phyloP scores from a whole-genome alignment of 1,140 invertebrate species.

The Pseudoatta argentina region DNA sequence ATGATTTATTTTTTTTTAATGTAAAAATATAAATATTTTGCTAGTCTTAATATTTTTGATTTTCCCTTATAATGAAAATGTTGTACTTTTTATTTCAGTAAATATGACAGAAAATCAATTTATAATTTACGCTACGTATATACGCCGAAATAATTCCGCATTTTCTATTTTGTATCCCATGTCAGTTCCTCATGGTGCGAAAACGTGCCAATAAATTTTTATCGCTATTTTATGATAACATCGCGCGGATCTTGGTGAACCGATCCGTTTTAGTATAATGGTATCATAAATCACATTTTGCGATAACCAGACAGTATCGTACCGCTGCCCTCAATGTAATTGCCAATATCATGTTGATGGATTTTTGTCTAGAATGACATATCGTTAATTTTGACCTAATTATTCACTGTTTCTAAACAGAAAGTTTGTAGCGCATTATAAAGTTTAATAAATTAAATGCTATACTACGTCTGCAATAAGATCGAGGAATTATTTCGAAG shows the following conservation, averaged over 20 bases:
- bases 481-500: neutral
- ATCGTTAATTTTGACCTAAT: conserved; percentile 31
- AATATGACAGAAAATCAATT: conserved; percentile 22
- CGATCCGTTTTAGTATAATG: conserved; percentile 82
- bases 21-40: neutral
- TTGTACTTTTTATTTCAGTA: neutral
- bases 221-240: conserved; percentile 83
- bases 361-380: conserved; percentile 59
- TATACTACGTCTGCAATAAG: neutral
- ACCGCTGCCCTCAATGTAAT: conserved; percentile 58
- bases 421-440: neutral
- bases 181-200: conserved; percentile 38
- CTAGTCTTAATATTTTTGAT: neutral
- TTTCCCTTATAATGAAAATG: neutral
- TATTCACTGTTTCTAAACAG: conserved; percentile 18
- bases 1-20: neutral
- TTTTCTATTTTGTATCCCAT: conserved; percentile 63
- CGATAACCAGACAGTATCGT: conserved; percentile 74
- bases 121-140: neutral
- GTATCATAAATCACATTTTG: conserved; percentile 75
- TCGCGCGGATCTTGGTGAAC: conserved; percentile 70
- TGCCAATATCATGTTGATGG: conserved; percentile 67
- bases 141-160: neutral
- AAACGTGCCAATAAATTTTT: conserved; percentile 81
- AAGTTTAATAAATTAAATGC: conserved; percentile 1